Conservation (phyloP, 2,888 invertebrate genomes). For the Nomada goodeniana region DNA sequence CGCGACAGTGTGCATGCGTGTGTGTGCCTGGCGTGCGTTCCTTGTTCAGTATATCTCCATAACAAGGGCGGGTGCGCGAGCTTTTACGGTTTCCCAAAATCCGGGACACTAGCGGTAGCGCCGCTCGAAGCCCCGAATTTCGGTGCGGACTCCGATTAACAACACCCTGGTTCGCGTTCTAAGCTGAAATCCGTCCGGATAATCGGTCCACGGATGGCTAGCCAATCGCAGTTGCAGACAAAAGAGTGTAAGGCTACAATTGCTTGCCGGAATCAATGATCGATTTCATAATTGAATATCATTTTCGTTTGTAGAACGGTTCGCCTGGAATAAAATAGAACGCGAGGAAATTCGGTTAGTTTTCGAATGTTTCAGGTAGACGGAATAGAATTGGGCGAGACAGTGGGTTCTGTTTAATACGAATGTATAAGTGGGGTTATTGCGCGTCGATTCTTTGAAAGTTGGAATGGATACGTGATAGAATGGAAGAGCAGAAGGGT, state of each 20-base stretch:
- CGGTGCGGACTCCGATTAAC: slow-evolving; percentile 47
- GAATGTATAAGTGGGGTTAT: slow-evolving; percentile 4
- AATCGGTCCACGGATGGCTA: slow-evolving; percentile 20
- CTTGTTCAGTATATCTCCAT: slow-evolving; percentile 30
- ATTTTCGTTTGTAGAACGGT: too few relatives aligned
- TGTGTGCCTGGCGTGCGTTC: background rate
- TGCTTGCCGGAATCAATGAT: slow-evolving; percentile 14
- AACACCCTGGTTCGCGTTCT: slow-evolving; percentile 43
- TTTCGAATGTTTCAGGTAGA: background rate
- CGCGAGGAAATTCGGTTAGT: too few relatives aligned
- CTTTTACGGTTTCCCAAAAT: slow-evolving; percentile 56
- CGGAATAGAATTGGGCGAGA: background rate
- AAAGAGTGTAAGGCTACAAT: slow-evolving; percentile 21
- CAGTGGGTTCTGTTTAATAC: slow-evolving; percentile 6
- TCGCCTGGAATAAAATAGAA: too few relatives aligned
- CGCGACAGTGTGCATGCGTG: background rate
- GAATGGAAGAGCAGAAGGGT: background rate
- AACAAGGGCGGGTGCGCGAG: slow-evolving; percentile 32
- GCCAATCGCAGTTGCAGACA: background rate
- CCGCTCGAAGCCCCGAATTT: slow-evolving; percentile 57
- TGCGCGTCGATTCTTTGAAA: slow-evolving; percentile 18
- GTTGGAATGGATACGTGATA: slow-evolving; percentile 13
- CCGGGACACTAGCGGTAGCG: slow-evolving; percentile 40
- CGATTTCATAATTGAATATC: background rate
- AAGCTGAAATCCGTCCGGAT: slow-evolving; percentile 39